Base-by-base conservation (phyloP, 2,888 invertebrate genomes). In the Neoaliturus tenellus region DNA sequence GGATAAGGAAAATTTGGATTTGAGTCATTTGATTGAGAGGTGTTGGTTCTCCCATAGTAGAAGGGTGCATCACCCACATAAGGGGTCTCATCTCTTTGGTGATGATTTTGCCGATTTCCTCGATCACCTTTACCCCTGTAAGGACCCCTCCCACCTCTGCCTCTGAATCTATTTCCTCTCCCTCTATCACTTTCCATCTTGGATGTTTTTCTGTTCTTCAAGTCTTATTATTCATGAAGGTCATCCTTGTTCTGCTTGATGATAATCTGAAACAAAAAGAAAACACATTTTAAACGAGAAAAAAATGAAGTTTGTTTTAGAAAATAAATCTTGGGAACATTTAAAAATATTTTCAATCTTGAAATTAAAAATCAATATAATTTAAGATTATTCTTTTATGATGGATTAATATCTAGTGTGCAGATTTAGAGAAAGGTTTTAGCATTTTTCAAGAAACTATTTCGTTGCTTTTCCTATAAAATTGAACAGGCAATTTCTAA, bases 101-200 rank as follows among this genome's bases (percentile, higher is more conserved):
- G 10, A 51, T 51, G n/a, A 23, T 23, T 51, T 51, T 23, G 2
- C 71, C 3, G n/a, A 10, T 71, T 20, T 28, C 75, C 35, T 69
- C n/a, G n/a, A 5, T 6, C 17, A 25, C 5, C 17, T 67, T 28
- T 25, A 8, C 67, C 71, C 20, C 71, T 35, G 17, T 25, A 6
- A 3, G 17, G 14, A 4, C 41, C 71, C 41, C n/a, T 71, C 0
- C 41, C 39, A 1, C 20, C 14, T 23, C 71, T 41, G 2, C 71
- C 41, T 41, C 71, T 35, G n/a, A n/a, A n/a, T 17, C 23, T 39
- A n/a, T 39, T 28, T 48, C 75, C 78, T 55, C 78, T 55, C 6
- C 55, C 78, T 55, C 35, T n/a, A 4, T 23, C 78, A n/a, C 17
- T 39, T 41, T 41, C 39, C 55, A 55, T 62, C 4, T 31, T 28